Conservation (phyloP, 2,797 vertebrate species). For the Peromyscus aztecus region DNA sequence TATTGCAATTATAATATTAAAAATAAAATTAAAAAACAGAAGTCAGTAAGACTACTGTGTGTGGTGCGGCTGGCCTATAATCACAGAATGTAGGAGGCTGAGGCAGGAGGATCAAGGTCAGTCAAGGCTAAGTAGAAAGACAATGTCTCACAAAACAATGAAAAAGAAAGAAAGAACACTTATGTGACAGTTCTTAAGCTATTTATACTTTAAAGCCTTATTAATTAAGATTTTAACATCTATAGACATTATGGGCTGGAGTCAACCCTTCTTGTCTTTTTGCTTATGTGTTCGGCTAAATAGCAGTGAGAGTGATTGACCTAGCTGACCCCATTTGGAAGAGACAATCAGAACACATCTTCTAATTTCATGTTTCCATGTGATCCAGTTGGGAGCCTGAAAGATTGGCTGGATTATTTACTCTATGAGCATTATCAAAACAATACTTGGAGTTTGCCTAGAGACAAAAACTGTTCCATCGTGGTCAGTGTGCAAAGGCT, state of each 20-base stretch:
- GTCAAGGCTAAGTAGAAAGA: background rate
- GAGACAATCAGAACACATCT: background rate
- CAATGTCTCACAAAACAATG: background rate
- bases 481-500: background rate
- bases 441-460: background rate
- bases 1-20: background rate
- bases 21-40: background rate
- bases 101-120: background rate
- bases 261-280: background rate
- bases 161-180: background rate
- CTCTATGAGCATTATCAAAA: background rate
- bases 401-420: background rate
- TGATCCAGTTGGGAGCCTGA: background rate
- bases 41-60: background rate
- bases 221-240: background rate
- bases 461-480: background rate
- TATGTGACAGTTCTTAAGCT: slow-evolving; percentile 14
- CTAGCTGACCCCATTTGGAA: background rate
- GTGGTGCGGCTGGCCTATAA: background rate
- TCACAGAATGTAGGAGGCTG: background rate
- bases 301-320: background rate
- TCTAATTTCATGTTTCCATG: background rate
- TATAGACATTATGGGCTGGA: background rate
- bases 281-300: background rate
- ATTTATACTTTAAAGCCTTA: background rate